These are phyloP conservation scores for Alsophila aescularia DNA, from an alignment of 2,888 invertebrate species.

Conservation along the genomic window DNA sequence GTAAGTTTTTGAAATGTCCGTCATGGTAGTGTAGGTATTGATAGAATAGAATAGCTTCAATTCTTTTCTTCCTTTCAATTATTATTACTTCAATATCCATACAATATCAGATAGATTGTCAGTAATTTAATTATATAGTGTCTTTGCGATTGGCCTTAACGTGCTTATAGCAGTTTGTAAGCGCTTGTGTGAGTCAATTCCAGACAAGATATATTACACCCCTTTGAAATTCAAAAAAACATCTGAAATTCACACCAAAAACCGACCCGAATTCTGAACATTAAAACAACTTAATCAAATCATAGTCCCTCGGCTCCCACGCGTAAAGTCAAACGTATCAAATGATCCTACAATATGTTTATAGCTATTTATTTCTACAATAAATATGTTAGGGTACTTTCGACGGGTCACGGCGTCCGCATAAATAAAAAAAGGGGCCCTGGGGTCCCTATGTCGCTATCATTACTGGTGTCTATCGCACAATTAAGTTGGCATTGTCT, in stretches of 20 bases:
- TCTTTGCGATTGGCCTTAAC: too few relatives aligned
- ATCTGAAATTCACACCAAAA: not conserved
- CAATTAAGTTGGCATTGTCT: conserved; percentile 81
- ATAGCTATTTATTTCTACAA: conserved; percentile 73
- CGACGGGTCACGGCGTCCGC: conserved; percentile 67
- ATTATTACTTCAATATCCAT: too few relatives aligned
- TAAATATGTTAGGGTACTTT: conserved; percentile 70
- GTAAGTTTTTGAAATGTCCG: too few relatives aligned
- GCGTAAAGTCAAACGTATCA: conserved; percentile 68
- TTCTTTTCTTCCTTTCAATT: too few relatives aligned
- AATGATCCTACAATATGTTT: conserved; percentile 76
- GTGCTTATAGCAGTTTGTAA: too few relatives aligned
- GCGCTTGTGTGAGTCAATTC: too few relatives aligned
- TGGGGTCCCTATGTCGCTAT: conserved; percentile 45
- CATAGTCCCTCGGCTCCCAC: conserved; percentile 60
- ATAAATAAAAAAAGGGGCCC: conserved; percentile 63
- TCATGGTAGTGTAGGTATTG: too few relatives aligned
- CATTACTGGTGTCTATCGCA: conserved; percentile 78
- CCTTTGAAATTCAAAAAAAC: too few relatives aligned
- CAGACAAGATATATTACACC: too few relatives aligned
- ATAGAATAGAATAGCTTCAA: too few relatives aligned
- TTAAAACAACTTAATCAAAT: conserved; percentile 30
- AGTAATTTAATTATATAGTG: too few relatives aligned
- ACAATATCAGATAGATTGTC: too few relatives aligned
- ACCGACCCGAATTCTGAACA: conserved; percentile 2